phyloP scores from a whole-genome alignment of 2,113 vertebrate genomes.

The Lipophrys pholis region DNA sequence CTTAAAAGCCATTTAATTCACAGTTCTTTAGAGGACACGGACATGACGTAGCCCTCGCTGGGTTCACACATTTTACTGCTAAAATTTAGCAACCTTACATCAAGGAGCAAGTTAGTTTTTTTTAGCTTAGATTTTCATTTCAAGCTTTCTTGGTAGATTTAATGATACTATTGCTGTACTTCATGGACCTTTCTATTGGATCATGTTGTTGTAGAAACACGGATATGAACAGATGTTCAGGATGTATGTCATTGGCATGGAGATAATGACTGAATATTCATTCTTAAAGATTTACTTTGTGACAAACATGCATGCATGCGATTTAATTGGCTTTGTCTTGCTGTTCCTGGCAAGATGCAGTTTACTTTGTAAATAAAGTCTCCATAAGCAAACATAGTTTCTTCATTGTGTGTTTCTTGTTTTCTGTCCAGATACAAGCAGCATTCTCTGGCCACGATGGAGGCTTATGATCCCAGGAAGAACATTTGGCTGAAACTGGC shows the following conservation, averaged over 20 bases:
- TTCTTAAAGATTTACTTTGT: background rate
- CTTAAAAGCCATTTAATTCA: background rate
- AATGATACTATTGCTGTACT: background rate
- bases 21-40: background rate
- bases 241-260: background rate
- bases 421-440: slow-evolving; percentile 73
- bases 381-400: too few relatives aligned
- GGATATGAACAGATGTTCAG: background rate
- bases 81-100: background rate
- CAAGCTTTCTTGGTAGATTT: background rate
- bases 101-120: background rate
- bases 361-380: too few relatives aligned
- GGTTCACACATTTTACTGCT: background rate
- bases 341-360: too few relatives aligned
- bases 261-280: background rate
- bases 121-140: background rate
- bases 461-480: slow-evolving; percentile 81
- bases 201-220: background rate
- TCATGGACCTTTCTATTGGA: background rate
- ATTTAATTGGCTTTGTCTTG: too few relatives aligned
- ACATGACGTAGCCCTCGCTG: background rate
- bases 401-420: too few relatives aligned
- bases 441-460: slow-evolving; percentile 80
- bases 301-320: too few relatives aligned
- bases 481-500: slow-evolving; percentile 82